Conservation (phyloP, 2,888 invertebrate genomes). For the Molorchus minor region DNA sequence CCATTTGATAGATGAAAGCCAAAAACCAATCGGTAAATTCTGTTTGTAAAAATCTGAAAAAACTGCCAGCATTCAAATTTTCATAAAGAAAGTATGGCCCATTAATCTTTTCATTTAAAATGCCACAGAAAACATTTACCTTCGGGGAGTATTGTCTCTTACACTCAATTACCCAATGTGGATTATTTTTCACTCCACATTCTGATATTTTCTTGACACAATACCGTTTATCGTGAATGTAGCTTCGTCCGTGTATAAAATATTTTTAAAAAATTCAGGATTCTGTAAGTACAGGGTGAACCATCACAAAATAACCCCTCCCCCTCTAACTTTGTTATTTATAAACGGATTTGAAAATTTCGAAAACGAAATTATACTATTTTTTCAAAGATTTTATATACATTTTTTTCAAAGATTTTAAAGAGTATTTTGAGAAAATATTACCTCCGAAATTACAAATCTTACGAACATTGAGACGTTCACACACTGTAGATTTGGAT, state of each 20-base stretch:
- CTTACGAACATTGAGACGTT: too few species aligned
- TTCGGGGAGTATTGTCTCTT: background rate
- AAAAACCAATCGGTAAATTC: background rate
- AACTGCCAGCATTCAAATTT: background rate
- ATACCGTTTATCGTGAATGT: too few species aligned
- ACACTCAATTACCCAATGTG: background rate
- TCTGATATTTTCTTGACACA: too few species aligned
- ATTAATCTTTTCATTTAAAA: background rate
- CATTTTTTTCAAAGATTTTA: background rate
- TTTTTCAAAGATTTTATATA: background rate
- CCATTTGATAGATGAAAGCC: too few species aligned
- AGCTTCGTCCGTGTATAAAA: too few species aligned
- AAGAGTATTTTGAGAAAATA: too few species aligned
- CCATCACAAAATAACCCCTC: too few species aligned
- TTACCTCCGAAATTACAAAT: too few species aligned
- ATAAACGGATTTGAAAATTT: too few species aligned
- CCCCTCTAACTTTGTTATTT: too few species aligned
- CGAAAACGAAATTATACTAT: too few species aligned
- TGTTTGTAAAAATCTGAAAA: background rate
- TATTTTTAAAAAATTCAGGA: background rate
- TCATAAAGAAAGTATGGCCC: background rate
- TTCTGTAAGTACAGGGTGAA: background rate
- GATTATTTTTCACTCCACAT: background rate
- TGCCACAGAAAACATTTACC: background rate
- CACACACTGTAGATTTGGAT: too few species aligned